Base-by-base conservation (phyloP, 1,140 invertebrate genomes). In the Brachionus paranguensis region DNA sequence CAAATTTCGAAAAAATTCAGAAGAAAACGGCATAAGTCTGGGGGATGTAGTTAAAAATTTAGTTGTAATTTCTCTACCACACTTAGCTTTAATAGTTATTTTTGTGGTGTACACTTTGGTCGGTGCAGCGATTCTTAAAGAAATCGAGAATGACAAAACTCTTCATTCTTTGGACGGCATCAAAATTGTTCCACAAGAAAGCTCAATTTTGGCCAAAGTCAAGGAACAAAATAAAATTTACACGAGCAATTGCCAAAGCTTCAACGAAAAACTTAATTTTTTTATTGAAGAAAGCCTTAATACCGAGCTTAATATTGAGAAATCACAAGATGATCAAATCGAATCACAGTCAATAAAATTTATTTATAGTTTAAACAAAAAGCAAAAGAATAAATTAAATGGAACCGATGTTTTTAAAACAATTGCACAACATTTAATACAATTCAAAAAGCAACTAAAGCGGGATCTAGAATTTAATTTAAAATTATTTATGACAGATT, bases 121-220 rank as follows among this genome's bases (percentile, higher is more conserved):
- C 29, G 78, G 78, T 24, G 60, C 53, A 20, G 60, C 60, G 7
- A 81, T 81, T 68, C 27, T 81, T 41, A 81, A 81, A 81, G 78
- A 81, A 45, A 81, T 81, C 6, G 78, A 81, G 43, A 43, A 41
- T 14, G 78, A 81, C n/a, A 50, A 76, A 76, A 47, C 72, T 27
- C 45, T 76, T 33, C 45, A 47, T 47, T 50, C 20, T 17, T 20
- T 11, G 3, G 45, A 76, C 20, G 27, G 47, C 45, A 14, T 47
- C 14, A 20, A 12, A 14, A 76, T 47, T 29, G 27, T 47, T 20
- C 41, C 41, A 47, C 43, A 20, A 20, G 45, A 76, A 14, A 14
- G 45, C 45, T 20, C 14, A 1, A 76, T 29, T 47, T 76, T 76
- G 10, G 45, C 14, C 12, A 76, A 50, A 24, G 17, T 76, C 43